A percentile compares a stretch with the other conserved stretches of the same genome.
phyloP scores from a whole-genome alignment of 2,888 invertebrate genomes.

The Philopedon plagiatum region DNA sequence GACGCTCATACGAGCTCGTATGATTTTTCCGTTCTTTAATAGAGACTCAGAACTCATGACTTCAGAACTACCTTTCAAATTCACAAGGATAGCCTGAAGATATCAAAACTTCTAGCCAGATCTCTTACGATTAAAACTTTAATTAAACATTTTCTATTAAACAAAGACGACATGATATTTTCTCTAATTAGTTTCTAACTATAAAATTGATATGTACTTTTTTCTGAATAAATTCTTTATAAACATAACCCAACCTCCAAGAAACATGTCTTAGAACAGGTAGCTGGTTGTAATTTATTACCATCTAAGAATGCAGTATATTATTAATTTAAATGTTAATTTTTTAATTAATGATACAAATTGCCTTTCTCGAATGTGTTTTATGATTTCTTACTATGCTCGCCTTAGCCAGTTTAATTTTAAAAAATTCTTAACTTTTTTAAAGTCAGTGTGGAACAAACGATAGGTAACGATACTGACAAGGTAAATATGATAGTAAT shows the following conservation, averaged over 20 bases:
- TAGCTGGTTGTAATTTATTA: constrained; percentile 64
- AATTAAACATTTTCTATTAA: no score
- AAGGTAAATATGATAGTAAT: constrained; percentile 45
- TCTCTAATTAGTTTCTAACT: no score
- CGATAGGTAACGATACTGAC: constrained; percentile 54
- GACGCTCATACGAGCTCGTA: no score
- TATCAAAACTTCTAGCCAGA: no score
- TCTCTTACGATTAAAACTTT: no score
- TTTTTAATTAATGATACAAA: constrained; percentile 71
- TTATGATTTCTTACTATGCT: constrained; percentile 64
- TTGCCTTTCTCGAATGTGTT: constrained; percentile 69
- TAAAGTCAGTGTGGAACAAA: constrained; percentile 59
- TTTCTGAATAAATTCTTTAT: no score
- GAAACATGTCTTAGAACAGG: constrained; percentile 55
- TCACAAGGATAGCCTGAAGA: no score
- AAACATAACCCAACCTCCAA: neutral
- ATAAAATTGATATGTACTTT: no score
- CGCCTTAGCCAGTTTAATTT: constrained; percentile 57
- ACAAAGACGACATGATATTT: no score
- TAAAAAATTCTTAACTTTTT: constrained; percentile 55
- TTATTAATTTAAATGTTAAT: constrained; percentile 71
- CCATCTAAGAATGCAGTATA: constrained; percentile 64
- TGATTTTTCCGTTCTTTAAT: no score
- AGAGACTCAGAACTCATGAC: no score
- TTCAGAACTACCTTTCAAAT: no score